Evolutionary conservation across 1,140 invertebrate species (phyloP).

Genomic region (Solenopsis fugax): DNA sequence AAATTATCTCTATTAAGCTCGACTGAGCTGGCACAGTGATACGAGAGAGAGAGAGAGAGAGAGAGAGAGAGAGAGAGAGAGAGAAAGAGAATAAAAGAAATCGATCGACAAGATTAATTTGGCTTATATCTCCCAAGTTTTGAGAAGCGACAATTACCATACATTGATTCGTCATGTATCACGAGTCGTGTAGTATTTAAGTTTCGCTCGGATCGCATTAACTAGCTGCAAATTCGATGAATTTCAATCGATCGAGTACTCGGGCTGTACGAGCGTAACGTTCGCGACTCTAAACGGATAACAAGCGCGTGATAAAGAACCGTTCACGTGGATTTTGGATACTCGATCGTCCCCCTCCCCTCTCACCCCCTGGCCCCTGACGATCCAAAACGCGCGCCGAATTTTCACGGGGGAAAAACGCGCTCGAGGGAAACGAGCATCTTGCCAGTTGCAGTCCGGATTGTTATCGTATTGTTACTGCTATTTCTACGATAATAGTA

Average conservation of each 20-base stretch:
- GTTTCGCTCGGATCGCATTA: constrained; percentile 15
- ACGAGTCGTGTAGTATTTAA: constrained; percentile 29
- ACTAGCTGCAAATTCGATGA: not conserved
- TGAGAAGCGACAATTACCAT: not conserved
- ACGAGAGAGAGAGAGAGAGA: constrained; percentile 8
- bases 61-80: constrained; percentile 1
- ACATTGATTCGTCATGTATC: constrained; percentile 5
- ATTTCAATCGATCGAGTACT: constrained; percentile 19
- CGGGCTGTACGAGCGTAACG: too few species aligned
- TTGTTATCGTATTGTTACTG: constrained; percentile 43
- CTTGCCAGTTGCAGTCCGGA: constrained; percentile 33
- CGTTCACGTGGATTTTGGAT: not conserved
- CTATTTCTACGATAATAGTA: constrained; percentile 41
- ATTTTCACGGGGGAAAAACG: not conserved
- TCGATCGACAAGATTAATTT: constrained; percentile 2
- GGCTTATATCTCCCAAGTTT: constrained; percentile 8
- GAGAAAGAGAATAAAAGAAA: not conserved
- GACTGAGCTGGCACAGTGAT: not conserved
- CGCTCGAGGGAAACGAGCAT: constrained; percentile 14
- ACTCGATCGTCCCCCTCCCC: not conserved
- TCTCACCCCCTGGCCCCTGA: not conserved
- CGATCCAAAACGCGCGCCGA: constrained; percentile 22
- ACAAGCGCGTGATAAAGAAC: not conserved
- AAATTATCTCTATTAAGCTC: constrained; percentile 89
- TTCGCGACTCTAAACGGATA: not conserved